Evolutionary conservation across 2,888 invertebrate genomes (phyloP).

Genomic region (Ochropleura plecta): DNA sequence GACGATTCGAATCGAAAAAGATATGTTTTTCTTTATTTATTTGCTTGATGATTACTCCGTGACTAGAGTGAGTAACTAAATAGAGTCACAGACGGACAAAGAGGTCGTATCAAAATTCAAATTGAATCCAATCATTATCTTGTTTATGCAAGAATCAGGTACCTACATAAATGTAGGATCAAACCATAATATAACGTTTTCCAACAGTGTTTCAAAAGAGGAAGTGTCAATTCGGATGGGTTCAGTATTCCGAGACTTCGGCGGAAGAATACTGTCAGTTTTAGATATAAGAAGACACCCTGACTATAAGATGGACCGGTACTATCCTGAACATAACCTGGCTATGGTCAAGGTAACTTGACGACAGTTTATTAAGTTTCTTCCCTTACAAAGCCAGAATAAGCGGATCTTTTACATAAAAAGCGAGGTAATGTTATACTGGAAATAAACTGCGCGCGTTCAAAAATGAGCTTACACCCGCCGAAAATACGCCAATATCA

Average conservation of each 20-base stretch:
- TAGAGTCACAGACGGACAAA: background rate
- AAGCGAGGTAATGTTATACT: too few relatives aligned
- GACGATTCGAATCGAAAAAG: too few relatives aligned
- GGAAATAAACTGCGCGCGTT: too few relatives aligned
- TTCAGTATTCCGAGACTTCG: slow-evolving; percentile 86
- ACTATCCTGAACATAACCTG: slow-evolving; percentile 87
- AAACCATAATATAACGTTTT: background rate
- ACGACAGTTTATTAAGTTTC: background rate
- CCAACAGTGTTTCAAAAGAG: slow-evolving; percentile 80
- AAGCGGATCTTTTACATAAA: too few relatives aligned
- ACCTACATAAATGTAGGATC: background rate
- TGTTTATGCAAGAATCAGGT: background rate
- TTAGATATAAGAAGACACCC: slow-evolving; percentile 83
- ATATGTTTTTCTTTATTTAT: background rate
- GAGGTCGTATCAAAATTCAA: background rate
- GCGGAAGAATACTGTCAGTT: slow-evolving; percentile 81
- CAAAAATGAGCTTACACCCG: too few relatives aligned
- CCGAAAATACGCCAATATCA: too few relatives aligned
- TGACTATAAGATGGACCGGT: slow-evolving; percentile 83
- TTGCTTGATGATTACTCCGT: background rate
- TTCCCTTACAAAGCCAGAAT: background rate
- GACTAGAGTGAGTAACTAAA: background rate
- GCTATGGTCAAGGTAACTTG: slow-evolving; percentile 83
- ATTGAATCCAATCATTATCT: background rate
- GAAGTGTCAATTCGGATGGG: slow-evolving; percentile 85